Conservation (phyloP, 2,797 vertebrate genomes). For the Cyclura pinguis region DNA sequence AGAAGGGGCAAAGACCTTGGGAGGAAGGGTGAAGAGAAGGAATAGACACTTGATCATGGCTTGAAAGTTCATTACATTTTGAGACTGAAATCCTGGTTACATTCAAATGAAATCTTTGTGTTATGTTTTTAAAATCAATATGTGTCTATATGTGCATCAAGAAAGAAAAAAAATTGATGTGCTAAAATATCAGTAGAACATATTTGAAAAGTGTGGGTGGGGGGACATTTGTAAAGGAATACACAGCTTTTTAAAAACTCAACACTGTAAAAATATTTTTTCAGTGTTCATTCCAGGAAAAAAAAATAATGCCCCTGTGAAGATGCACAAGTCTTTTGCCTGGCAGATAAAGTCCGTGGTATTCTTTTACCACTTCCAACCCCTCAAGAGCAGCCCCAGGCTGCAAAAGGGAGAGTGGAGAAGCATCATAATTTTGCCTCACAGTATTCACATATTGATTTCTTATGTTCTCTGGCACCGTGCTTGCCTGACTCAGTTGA, state of each 20-base stretch:
- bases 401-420: constrained; percentile 36
- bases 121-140: neutral
- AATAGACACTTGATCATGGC: neutral
- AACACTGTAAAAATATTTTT: neutral
- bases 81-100: neutral
- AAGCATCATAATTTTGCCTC: constrained; percentile 50
- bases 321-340: neutral
- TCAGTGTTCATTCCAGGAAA: neutral
- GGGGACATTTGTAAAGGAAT: neutral
- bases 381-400: neutral
- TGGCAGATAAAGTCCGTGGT: neutral
- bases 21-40: neutral
- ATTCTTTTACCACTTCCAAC: neutral
- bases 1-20: neutral
- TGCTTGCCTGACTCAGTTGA: neutral
- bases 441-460: constrained; percentile 54
- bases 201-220: neutral
- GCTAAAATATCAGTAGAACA: neutral
- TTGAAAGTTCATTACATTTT: neutral
- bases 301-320: neutral
- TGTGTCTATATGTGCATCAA: neutral
- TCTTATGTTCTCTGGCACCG: constrained; percentile 5
- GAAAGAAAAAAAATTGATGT: neutral
- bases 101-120: neutral
- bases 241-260: neutral